Percentiles rank a stretch among this genome's conserved stretches.
Conservation (phyloP, 2,888 invertebrate genomes). For the Leucophenga montana region DNA sequence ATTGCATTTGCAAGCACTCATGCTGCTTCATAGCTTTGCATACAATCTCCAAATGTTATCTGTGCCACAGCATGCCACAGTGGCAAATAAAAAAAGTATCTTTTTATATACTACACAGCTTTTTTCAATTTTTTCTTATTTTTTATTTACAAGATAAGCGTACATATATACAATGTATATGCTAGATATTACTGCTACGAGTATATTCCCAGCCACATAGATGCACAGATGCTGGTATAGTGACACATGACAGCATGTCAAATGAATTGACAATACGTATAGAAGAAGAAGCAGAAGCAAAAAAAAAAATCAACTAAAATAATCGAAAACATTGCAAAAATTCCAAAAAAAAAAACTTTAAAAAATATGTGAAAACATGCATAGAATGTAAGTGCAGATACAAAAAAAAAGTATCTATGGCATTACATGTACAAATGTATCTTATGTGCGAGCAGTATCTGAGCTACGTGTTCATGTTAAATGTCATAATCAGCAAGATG, state of each 20-base stretch:
- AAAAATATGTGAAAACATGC: neutral
- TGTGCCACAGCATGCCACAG: neutral
- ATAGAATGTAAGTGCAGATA: neutral
- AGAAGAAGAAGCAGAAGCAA: slow-evolving; percentile 32
- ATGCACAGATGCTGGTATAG: too few species aligned
- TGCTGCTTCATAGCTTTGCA: neutral
- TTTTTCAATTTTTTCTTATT: too few species aligned
- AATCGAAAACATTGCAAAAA: neutral
- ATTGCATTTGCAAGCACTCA: neutral
- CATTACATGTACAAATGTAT: slow-evolving; percentile 51
- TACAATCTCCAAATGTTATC: neutral
- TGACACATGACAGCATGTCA: slow-evolving; percentile 30
- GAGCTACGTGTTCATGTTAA: slow-evolving; percentile 61
- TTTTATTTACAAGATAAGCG: too few species aligned
- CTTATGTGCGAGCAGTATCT: too few species aligned
- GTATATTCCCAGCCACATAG: slow-evolving; percentile 20
- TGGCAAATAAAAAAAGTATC: neutral
- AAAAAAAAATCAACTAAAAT: slow-evolving; percentile 31
- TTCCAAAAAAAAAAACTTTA: neutral
- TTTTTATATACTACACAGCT: neutral
- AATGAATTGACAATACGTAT: slow-evolving; percentile 29
- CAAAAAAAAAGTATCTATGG: slow-evolving; percentile 6
- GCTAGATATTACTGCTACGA: slow-evolving; percentile 30
- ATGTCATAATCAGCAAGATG: slow-evolving; percentile 60
- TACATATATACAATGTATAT: slow-evolving; percentile 48